Percentiles rank a stretch among this genome's conserved stretches.
Conservation (phyloP, 2,113 vertebrate species). For the Ailuropoda melanoleuca region DNA sequence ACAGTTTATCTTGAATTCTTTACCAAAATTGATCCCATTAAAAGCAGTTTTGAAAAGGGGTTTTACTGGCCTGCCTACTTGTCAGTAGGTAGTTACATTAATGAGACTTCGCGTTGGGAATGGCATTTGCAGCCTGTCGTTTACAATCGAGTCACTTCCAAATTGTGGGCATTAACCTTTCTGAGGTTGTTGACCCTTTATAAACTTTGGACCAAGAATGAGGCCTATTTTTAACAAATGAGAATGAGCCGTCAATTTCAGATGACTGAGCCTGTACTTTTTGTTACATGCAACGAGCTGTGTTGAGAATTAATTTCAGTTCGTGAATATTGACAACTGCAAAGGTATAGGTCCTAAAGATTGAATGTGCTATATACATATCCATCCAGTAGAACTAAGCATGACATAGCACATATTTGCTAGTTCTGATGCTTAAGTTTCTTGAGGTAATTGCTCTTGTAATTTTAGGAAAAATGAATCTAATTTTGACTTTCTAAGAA, state of each 20-base stretch:
- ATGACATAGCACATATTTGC: background rate
- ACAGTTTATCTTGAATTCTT: background rate
- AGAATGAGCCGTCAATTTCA: background rate
- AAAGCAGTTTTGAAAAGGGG: background rate
- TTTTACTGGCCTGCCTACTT: background rate
- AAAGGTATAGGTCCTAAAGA: background rate
- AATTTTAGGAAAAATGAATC: background rate
- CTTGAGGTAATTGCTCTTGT: background rate
- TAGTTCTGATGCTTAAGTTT: background rate
- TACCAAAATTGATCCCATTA: background rate
- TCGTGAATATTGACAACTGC: background rate
- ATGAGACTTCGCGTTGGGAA: background rate
- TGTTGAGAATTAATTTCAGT: constrained; percentile 42
- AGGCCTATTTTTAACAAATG: constrained; percentile 8
- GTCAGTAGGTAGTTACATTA: background rate
- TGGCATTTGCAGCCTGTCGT: background rate
- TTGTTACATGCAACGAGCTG: background rate
- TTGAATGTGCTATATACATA: background rate
- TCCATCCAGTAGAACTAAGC: background rate
- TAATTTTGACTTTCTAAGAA: background rate
- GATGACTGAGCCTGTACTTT: background rate
- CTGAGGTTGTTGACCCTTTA: background rate
- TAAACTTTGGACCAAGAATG: constrained; percentile 23
- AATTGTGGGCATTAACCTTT: background rate
- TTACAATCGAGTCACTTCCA: background rate